Evolutionary conservation across 2,888 invertebrate species (phyloP), one percentile per base, ranked within the genome.

Genomic region (Platycnemis pennipes): DNA sequence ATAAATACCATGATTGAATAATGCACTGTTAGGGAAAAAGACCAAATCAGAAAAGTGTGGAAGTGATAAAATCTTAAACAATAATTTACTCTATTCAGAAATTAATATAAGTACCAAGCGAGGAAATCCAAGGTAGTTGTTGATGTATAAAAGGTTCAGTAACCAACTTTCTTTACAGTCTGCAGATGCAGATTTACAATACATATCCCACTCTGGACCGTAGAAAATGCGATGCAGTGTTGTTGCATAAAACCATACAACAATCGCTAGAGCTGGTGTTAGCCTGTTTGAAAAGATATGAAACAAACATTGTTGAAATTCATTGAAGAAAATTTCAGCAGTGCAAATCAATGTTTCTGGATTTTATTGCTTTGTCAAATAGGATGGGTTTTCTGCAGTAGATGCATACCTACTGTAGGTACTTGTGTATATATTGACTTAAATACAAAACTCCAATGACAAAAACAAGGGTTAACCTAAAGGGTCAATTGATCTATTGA

Each of bases 1-100:
- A n/a, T 22, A 88, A 37, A 88, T 88, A 88, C 88, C 88, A 88
- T 31, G 88, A 88, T 13, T 88, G 88, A 49, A 88, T 13, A 3
- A 88, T n/a, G 22, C 88, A 88, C 88, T 88, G 11, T 2, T 49
- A 4, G 13, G 49, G 37, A 88, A 31, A 45, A 26, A 45, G 22
- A 13, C 4, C 16, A 46, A n/a, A 77, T 77, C 2, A 77, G 31
- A 11, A 1, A 22, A 37, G 37, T 63, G 0, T 37, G 37, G 31
- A 77, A 77, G 13, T 49, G 1, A 63, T 26, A 16, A 8, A 63
- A 22, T 63, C 8, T 37, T 77, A 13, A 5, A 2, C 77, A 11
- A 37, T 11, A 77, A 63, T 63, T 53, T n/a, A 56, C 1, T 26
- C 63, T 26, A 53, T 53, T 53, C 1, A 53, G 11, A 53, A 53